Percentiles rank a stretch among this genome's conserved stretches.
Evolutionary conservation across 2,888 invertebrate genomes (phyloP).

Genomic region (Hermaeophaga mercurialis): DNA sequence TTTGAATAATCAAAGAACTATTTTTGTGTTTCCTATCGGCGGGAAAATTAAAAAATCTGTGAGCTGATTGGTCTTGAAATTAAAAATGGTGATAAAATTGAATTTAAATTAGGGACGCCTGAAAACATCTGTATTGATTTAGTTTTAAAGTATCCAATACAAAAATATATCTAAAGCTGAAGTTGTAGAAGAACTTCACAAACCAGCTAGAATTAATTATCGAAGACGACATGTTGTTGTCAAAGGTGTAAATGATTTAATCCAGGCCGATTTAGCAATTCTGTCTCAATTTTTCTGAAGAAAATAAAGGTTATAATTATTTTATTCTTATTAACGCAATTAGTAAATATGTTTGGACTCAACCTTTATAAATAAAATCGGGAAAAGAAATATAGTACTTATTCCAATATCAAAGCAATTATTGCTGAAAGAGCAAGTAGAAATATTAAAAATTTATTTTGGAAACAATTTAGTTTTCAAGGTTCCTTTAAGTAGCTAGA

Average conservation of each 20-base stretch:
- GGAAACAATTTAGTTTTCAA: conserved; percentile 38
- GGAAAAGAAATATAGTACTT: conserved; percentile 36
- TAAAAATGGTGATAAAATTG: background rate
- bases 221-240: conserved; percentile 46
- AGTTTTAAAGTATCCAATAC: background rate
- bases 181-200: conserved; percentile 35
- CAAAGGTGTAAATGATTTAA: conserved; percentile 52
- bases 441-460: conserved; percentile 33
- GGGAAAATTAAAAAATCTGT: background rate
- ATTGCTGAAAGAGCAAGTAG: conserved; percentile 29
- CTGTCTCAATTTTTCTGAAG: conserved; percentile 43
- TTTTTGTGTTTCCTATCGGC: background rate
- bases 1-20: background rate
- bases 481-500: conserved; percentile 39
- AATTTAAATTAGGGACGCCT: background rate
- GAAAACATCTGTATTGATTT: background rate
- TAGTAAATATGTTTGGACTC: conserved; percentile 51
- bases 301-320: conserved; percentile 46
- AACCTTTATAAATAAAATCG: conserved; percentile 41
- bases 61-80: background rate
- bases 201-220: conserved; percentile 51
- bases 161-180: background rate
- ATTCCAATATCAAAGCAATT: conserved; percentile 34
- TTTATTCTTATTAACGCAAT: conserved; percentile 49
- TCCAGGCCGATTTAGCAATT: conserved; percentile 54